Conservation (phyloP, 2,888 invertebrate genomes). For the Choreutis nemorana region DNA sequence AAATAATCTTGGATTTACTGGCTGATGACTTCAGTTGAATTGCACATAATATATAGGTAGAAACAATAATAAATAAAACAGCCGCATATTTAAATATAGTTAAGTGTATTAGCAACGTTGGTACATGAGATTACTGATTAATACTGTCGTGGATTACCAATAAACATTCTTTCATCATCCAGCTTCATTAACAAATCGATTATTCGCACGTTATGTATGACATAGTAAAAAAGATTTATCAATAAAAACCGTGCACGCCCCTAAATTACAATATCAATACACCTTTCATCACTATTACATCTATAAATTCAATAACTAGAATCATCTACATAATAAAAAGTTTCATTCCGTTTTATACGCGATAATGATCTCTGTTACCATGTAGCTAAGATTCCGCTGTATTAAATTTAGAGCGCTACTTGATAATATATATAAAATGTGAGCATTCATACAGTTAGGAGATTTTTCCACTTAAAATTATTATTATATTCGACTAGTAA, state of each 20-base stretch:
- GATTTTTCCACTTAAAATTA: constrained; percentile 14
- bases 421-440: constrained; percentile 53
- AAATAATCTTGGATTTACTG: too few species aligned
- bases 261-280: constrained; percentile 34
- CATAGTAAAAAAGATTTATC: constrained; percentile 48
- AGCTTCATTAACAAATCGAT: too few species aligned
- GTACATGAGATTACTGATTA: constrained; percentile 65
- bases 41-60: too few species aligned
- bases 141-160: constrained; percentile 55
- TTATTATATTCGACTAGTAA: constrained; percentile 16
- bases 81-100: constrained; percentile 55
- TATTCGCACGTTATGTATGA: too few species aligned
- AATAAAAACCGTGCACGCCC: constrained; percentile 48
- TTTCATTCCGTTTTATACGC: too few species aligned
- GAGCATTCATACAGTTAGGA: constrained; percentile 61
- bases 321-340: too few species aligned
- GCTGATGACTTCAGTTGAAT: too few species aligned
- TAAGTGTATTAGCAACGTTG: constrained; percentile 67
- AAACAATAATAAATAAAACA: constrained; percentile 10
- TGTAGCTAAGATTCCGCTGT: too few species aligned
- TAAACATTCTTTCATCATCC: too few species aligned
- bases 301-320: constrained; percentile 63
- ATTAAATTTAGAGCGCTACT: constrained; percentile 45
- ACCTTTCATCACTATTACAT: constrained; percentile 44
- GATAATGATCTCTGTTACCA: too few species aligned